Conservation (phyloP, 2,797 vertebrate genomes). For the Leptoclinus maculatus region DNA sequence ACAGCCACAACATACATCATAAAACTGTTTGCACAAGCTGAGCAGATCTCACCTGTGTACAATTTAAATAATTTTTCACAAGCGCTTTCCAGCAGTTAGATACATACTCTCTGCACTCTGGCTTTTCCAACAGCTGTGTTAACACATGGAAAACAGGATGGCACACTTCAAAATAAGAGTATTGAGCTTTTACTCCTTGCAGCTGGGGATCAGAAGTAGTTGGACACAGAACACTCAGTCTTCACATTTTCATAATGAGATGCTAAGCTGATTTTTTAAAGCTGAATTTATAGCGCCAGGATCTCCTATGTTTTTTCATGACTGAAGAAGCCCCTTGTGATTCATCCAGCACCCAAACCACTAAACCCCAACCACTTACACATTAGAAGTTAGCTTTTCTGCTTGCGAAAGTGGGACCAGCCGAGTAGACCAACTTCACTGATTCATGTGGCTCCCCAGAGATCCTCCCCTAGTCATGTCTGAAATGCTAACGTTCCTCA, state of each 20-base stretch:
- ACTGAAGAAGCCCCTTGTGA: conserved; percentile 49
- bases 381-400: conserved; percentile 57
- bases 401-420: conserved; percentile 28
- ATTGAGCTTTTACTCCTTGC: conserved; percentile 12
- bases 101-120: not conserved
- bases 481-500: conserved; percentile 78
- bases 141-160: not conserved
- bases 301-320: conserved; percentile 34
- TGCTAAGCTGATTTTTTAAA: conserved; percentile 48
- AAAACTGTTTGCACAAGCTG: not conserved
- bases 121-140: not conserved
- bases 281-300: conserved; percentile 25
- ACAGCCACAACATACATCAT: not conserved
- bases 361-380: conserved; percentile 53
- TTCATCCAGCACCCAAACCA: conserved; percentile 47
- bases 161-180: conserved; percentile 20
- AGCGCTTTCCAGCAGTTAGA: not conserved
- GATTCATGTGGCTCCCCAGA: conserved; percentile 69
- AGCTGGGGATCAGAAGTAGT: conserved; percentile 32
- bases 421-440: conserved; percentile 44
- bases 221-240: conserved; percentile 26
- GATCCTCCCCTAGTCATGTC: conserved; percentile 67
- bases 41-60: not conserved
- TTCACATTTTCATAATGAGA: conserved; percentile 56
- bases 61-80: not conserved